Evolutionary conservation across 37 sponge, comb jelly and placozoan genomes (phyloP).

Genomic region (Theonella swinhoei): DNA sequence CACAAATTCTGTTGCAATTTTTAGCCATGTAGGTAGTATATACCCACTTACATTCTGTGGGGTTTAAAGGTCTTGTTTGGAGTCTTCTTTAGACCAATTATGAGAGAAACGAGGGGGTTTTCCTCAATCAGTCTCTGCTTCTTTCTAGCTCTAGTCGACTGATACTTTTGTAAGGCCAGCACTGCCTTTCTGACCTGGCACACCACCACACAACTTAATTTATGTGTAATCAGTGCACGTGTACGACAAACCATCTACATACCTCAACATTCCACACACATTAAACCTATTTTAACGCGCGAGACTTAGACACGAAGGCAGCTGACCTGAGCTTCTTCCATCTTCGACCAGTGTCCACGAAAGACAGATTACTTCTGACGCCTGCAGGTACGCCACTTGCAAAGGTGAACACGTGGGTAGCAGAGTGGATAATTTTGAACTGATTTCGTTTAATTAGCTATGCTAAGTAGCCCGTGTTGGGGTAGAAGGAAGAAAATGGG

Average conservation of each 20-base stretch:
- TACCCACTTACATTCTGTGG: constrained; percentile 67
- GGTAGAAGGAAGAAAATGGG: constrained; percentile 67
- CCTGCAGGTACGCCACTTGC: neutral
- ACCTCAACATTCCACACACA: no score
- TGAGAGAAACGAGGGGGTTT: constrained; percentile 46
- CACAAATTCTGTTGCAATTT: no score
- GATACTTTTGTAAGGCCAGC: constrained; percentile 63
- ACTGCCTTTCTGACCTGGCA: constrained; percentile 63
- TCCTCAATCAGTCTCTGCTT: constrained; percentile 51
- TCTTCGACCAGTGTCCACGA: neutral
- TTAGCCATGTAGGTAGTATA: no score
- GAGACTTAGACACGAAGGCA: no score
- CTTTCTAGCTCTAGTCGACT: constrained; percentile 19
- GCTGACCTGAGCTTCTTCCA: neutral
- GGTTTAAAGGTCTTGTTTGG: constrained; percentile 57
- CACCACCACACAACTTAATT: no score
- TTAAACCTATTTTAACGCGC: no score
- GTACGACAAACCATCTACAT: no score
- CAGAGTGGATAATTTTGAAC: neutral
- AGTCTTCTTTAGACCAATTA: constrained; percentile 73
- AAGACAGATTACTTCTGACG: no score
- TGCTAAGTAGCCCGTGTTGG: neutral
- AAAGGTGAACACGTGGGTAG: neutral
- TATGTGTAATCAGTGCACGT: no score
- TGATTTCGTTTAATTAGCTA: neutral